A percentile compares a stretch with the other conserved stretches of the same genome.
Conservation (phyloP, 2,888 invertebrate genomes). For the Choristoneura rosaceana region DNA sequence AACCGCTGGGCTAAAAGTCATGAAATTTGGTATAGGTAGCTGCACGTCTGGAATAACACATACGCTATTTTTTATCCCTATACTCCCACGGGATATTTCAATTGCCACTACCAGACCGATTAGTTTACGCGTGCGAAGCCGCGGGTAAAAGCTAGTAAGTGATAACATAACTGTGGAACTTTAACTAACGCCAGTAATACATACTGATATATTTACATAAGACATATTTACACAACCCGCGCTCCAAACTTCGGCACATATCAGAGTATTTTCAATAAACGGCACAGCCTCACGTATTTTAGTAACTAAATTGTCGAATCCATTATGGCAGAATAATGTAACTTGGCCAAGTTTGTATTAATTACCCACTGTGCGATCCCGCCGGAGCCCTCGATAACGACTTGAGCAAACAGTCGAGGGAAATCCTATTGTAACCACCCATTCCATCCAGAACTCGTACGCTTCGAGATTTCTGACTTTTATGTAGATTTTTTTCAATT, state of each 20-base stretch:
- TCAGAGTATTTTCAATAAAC: not conserved
- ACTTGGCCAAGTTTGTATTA: conserved; percentile 36
- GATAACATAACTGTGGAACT: no score
- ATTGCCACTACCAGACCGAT: no score
- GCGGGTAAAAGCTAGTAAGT: no score
- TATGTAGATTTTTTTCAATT: conserved; percentile 5
- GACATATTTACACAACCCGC: not conserved
- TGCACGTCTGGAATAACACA: no score
- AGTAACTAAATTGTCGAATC: conserved; percentile 33
- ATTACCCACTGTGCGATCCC: conserved; percentile 26
- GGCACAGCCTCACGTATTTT: conserved; percentile 18
- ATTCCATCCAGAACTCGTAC: conserved; percentile 11
- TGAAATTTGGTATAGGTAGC: no score
- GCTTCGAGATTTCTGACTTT: conserved; percentile 4
- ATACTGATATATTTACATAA: not conserved
- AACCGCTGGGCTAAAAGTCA: no score
- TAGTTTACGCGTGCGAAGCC: no score
- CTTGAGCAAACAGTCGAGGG: conserved; percentile 25
- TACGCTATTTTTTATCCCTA: no score
- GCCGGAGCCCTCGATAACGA: conserved; percentile 28
- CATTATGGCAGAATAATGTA: conserved; percentile 31
- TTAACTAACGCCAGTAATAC: not conserved
- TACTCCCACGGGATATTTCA: no score
- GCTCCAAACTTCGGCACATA: conserved; percentile 11
- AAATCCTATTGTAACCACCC: conserved; percentile 15